These are phyloP conservation scores for Petrocephalus sullivani DNA, from an alignment of 2,797 vertebrate genomes.

Conservation along the genomic window DNA sequence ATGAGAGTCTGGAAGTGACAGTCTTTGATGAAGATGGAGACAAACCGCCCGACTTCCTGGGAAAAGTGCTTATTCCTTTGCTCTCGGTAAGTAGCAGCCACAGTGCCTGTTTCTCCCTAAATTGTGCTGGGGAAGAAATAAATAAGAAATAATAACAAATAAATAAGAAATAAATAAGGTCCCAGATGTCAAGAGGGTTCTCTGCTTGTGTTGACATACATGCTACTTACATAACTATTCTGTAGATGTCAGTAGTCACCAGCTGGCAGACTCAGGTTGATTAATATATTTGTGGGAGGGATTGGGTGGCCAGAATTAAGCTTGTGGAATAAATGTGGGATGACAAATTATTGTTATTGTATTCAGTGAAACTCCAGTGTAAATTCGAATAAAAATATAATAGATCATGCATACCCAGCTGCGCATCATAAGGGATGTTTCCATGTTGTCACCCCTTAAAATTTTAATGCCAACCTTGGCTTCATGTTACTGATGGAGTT, in stretches of 20 bases:
- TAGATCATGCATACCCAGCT: neutral
- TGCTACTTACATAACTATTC: no score
- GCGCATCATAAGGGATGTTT: neutral
- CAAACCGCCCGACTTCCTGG: slow-evolving; percentile 93
- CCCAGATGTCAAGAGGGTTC: neutral
- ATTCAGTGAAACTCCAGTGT: neutral
- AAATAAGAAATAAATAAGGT: neutral
- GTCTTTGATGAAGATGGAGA: slow-evolving; percentile 96
- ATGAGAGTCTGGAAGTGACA: slow-evolving; percentile 85
- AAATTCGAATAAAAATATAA: neutral
- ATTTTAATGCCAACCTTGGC: neutral
- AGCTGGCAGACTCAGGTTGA: neutral
- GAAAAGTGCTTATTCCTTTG: slow-evolving; percentile 87
- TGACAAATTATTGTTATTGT: neutral
- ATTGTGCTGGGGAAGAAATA: no score
- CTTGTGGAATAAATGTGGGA: neutral
- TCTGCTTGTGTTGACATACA: neutral
- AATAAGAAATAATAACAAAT: no score
- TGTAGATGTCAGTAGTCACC: neutral
- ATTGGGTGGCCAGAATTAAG: neutral
- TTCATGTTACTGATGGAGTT: neutral
- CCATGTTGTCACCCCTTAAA: neutral
- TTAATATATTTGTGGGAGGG: neutral
- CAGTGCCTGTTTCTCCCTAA: neutral
- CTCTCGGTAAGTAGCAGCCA: slow-evolving; percentile 71